Percentiles rank a stretch among this genome's conserved stretches.
These are phyloP conservation scores for Drosophila borborema DNA, from an alignment of 2,888 invertebrate genomes.

Conservation along the genomic window DNA sequence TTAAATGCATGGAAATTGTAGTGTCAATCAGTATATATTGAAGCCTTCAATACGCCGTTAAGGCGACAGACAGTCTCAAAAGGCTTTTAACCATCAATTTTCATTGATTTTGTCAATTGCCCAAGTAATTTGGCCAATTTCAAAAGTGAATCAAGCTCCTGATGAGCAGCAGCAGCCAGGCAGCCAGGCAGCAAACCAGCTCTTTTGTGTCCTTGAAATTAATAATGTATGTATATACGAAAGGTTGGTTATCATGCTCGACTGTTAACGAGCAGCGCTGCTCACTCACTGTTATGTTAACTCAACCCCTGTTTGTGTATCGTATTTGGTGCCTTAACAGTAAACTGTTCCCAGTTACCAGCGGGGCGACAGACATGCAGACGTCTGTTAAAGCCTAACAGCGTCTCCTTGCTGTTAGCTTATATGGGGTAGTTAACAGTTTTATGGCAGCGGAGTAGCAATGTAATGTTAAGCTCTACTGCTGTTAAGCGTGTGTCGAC, in stretches of 20 bases:
- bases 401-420: background rate
- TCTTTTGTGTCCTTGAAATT: conserved; percentile 38
- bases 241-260: background rate
- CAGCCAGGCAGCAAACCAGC: background rate
- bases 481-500: background rate
- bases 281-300: conserved; percentile 11
- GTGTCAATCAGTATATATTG: conserved; percentile 27
- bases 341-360: conserved; percentile 58
- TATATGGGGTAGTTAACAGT: conserved; percentile 30
- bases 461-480: conserved; percentile 9
- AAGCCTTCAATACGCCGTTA: background rate
- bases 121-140: conserved; percentile 48
- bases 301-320: conserved; percentile 43
- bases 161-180: conserved; percentile 14
- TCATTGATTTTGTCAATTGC: conserved; percentile 57
- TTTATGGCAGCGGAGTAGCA: conserved; percentile 16
- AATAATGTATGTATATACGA: conserved; percentile 27
- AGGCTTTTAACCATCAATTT: conserved; percentile 35
- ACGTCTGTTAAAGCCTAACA: conserved; percentile 17
- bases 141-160: conserved; percentile 18
- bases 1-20: conserved; percentile 13
- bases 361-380: conserved; percentile 22
- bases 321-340: conserved; percentile 16
- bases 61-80: conserved; percentile 23
- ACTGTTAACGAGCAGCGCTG: background rate